Evolutionary conservation across 1,140 invertebrate species (phyloP).

Genomic region (Neodiprion virginianus): DNA sequence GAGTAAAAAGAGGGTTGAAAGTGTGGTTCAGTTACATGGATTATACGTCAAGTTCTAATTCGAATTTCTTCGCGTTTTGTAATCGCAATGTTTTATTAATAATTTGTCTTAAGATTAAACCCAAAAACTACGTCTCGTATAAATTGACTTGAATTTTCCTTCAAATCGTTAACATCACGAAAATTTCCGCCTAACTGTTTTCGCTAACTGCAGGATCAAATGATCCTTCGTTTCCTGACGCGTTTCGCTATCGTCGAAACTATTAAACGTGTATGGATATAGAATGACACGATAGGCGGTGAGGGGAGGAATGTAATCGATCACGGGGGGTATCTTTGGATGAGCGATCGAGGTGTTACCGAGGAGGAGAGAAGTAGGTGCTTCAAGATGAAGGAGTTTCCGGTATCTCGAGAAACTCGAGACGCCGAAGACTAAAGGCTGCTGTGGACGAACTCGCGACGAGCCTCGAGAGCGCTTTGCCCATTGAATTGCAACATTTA

Average conservation of each 20-base stretch:
- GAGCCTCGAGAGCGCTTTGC: background rate
- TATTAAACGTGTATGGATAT: too few species aligned
- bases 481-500: slow-evolving; percentile 42
- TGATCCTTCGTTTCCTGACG: slow-evolving; percentile 7
- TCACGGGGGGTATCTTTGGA: slow-evolving; percentile 30
- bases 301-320: slow-evolving; percentile 22
- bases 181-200: too few species aligned
- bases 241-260: background rate
- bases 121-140: too few species aligned
- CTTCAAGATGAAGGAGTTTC: background rate
- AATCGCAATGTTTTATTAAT: too few species aligned
- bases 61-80: too few species aligned
- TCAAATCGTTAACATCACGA: too few species aligned
- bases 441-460: background rate
- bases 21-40: too few species aligned
- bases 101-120: too few species aligned
- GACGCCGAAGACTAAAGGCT: background rate
- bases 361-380: slow-evolving; percentile 17
- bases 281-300: too few species aligned
- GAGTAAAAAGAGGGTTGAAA: too few species aligned
- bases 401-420: background rate
- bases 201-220: background rate
- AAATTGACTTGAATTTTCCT: too few species aligned
- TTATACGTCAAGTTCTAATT: too few species aligned
- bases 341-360: slow-evolving; percentile 22